Conservation (phyloP, 2,888 invertebrate genomes). For the Bimastos eiseni region DNA sequence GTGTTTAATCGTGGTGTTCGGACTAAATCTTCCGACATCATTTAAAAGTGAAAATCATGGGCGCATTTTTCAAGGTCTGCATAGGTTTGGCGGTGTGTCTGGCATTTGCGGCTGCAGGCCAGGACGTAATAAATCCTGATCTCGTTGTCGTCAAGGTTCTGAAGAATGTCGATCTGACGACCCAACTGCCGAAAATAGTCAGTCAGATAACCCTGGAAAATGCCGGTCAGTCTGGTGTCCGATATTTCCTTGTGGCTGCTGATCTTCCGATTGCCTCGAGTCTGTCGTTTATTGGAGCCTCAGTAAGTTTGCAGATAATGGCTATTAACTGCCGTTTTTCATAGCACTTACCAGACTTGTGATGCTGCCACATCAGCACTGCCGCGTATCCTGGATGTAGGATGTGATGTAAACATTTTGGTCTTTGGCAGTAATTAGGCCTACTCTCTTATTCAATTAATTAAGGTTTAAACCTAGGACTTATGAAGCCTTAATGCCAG, state of each 20-base stretch:
- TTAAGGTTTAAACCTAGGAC: not conserved
- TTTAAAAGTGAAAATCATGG: not conserved
- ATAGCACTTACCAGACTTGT: not conserved
- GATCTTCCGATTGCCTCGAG: conserved; percentile 70
- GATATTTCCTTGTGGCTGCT: conserved; percentile 73
- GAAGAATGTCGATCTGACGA: conserved; percentile 80
- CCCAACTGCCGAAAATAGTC: conserved; percentile 83
- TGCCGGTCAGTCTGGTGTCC: conserved; percentile 73
- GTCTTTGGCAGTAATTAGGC: not conserved
- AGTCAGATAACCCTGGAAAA: conserved; percentile 83
- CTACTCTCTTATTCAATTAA: not conserved
- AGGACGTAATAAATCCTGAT: not conserved
- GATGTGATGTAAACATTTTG: not conserved
- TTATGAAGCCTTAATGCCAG: not conserved
- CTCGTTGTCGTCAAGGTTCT: conserved; percentile 71
- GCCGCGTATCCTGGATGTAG: not conserved
- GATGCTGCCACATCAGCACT: not conserved
- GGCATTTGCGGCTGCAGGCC: not conserved
- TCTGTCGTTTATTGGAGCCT: conserved; percentile 76
- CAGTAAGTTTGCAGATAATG: conserved; percentile 62
- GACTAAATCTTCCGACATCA: conserved; percentile 4
- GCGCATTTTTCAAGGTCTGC: not conserved
- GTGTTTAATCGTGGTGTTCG: not conserved
- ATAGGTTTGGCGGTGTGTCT: not conserved
- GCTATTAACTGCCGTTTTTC: not conserved